Percentiles rank a stretch among this genome's conserved stretches.
Evolutionary conservation across 2,113 vertebrate species (phyloP).

Genomic region (Passer montanus): DNA sequence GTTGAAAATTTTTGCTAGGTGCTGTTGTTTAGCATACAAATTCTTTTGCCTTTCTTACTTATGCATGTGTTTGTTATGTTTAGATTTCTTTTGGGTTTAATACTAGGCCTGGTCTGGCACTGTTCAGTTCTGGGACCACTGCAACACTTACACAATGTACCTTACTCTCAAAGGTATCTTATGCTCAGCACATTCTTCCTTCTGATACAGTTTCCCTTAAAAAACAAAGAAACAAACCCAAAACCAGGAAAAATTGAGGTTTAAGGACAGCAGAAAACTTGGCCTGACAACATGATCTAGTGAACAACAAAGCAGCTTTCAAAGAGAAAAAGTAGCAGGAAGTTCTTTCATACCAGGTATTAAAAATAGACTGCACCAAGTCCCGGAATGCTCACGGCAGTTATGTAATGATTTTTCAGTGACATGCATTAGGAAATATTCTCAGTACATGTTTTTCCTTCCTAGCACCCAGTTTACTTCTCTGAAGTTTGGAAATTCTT

Average conservation of each 20-base stretch:
- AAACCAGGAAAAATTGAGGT: not conserved
- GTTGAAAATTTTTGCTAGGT: not conserved
- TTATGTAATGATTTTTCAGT: conserved; percentile 45
- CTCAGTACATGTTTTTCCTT: conserved; percentile 25
- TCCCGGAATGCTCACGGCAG: conserved; percentile 41
- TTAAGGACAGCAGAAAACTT: conserved; percentile 8
- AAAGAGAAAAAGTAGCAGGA: conserved; percentile 65
- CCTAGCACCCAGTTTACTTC: conserved; percentile 4
- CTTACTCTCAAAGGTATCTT: not conserved
- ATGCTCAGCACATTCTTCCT: not conserved
- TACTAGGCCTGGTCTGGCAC: not conserved
- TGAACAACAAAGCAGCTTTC: conserved; percentile 26
- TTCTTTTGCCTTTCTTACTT: not conserved
- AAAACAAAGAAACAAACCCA: not conserved
- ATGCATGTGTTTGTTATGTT: not conserved
- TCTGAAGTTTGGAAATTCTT: conserved; percentile 17
- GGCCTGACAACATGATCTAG: not conserved
- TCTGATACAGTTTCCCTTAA: not conserved
- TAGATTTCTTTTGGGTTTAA: not conserved
- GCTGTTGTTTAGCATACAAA: not conserved
- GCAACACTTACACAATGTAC: not conserved
- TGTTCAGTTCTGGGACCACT: not conserved
- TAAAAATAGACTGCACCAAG: conserved; percentile 64
- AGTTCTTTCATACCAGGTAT: conserved; percentile 51
- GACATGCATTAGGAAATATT: conserved; percentile 47